phyloP scores from a whole-genome alignment of 2,113 vertebrate species.

The Hassar affinis region DNA sequence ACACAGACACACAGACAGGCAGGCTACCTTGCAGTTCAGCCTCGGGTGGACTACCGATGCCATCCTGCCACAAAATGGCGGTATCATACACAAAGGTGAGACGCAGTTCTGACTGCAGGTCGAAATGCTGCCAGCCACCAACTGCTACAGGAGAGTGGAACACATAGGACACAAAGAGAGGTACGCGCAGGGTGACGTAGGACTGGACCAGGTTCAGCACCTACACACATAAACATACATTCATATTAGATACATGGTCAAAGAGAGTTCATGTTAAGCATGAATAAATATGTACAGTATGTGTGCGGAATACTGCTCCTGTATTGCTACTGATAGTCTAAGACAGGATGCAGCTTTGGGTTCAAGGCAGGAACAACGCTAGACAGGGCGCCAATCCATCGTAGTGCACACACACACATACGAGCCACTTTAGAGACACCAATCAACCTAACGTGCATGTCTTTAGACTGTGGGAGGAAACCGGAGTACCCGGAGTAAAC shows the following conservation, averaged over 20 bases:
- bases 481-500: too few relatives aligned
- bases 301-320: neutral
- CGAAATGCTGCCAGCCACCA: slow-evolving; percentile 85
- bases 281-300: neutral
- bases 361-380: too few relatives aligned
- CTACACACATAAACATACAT: slow-evolving; percentile 56
- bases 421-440: too few relatives aligned
- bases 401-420: too few relatives aligned
- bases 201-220: slow-evolving; percentile 84
- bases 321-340: neutral
- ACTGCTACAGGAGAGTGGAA: slow-evolving; percentile 79
- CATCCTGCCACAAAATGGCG: slow-evolving; percentile 86
- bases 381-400: too few relatives aligned
- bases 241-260: neutral
- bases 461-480: too few relatives aligned
- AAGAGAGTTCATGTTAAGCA: neutral
- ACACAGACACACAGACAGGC: neutral
- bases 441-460: too few relatives aligned
- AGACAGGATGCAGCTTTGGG: too few relatives aligned
- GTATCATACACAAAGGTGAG: slow-evolving; percentile 87
- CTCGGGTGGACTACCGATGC: slow-evolving; percentile 81
- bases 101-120: slow-evolving; percentile 79
- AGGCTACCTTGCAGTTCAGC: slow-evolving; percentile 78
- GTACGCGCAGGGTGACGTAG: slow-evolving; percentile 82
- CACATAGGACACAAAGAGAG: slow-evolving; percentile 81